Evolutionary conservation across 2,797 vertebrate species (phyloP).

Genomic region (Remorina albescens): DNA sequence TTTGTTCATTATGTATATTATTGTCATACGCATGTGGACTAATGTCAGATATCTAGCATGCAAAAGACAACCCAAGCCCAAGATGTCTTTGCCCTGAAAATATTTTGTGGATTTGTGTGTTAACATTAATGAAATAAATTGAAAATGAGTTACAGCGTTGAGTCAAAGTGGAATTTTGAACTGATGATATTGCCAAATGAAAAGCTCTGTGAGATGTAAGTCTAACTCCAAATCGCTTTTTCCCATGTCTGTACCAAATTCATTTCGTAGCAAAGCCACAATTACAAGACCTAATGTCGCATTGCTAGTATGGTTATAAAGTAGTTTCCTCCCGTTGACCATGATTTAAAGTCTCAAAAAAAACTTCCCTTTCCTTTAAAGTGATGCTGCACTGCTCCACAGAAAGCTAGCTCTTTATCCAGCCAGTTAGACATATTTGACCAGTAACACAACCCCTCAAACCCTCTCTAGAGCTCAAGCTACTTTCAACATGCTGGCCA

Average conservation of each 20-base stretch:
- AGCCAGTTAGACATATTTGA: conserved; percentile 32
- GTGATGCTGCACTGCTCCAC: neutral
- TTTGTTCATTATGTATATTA: neutral
- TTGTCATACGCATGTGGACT: no score
- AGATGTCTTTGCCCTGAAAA: no score
- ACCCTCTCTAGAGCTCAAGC: conserved; percentile 17
- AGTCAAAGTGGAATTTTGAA: no score
- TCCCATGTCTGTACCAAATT: no score
- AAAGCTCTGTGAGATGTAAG: neutral
- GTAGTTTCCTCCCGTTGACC: neutral
- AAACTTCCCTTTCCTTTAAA: neutral
- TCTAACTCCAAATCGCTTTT: no score
- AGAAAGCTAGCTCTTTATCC: conserved; percentile 14
- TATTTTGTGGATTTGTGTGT: no score
- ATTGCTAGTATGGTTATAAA: neutral
- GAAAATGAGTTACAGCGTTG: no score
- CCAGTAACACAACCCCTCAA: conserved; percentile 33
- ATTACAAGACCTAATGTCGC: no score
- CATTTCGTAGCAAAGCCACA: no score
- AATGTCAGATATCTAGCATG: neutral
- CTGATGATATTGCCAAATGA: neutral
- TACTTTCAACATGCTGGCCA: conserved; percentile 15
- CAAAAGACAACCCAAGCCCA: no score
- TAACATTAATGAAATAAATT: no score
- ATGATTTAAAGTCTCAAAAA: neutral